These are phyloP conservation scores for Gymnodraco acuticeps DNA, from an alignment of 2,797 vertebrate species.

Conservation along the genomic window DNA sequence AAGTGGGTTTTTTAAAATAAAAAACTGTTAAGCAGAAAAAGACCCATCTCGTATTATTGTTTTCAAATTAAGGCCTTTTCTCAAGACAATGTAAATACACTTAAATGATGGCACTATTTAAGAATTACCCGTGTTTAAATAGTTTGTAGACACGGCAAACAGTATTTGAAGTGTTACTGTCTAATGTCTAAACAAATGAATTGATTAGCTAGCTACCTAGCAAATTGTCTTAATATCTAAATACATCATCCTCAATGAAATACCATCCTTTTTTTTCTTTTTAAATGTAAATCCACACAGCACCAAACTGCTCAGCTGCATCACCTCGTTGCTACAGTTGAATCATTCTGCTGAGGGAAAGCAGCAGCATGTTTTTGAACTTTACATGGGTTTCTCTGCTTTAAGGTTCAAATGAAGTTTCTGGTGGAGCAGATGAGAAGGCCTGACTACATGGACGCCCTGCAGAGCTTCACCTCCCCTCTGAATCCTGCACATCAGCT, in stretches of 20 bases:
- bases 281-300: neutral
- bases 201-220: neutral
- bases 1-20: too few species aligned
- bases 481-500: constrained; percentile 98
- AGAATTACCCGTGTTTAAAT: neutral
- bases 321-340: constrained; percentile 2
- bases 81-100: neutral
- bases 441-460: constrained; percentile 98
- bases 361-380: constrained; percentile 8
- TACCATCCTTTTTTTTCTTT: too few species aligned
- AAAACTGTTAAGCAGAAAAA: neutral
- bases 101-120: neutral
- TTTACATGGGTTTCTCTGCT: constrained; percentile 6
- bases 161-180: neutral
- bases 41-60: neutral
- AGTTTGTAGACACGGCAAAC: neutral
- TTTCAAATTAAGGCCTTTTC: neutral
- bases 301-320: constrained; percentile 1
- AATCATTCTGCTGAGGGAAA: constrained; percentile 11
- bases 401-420: constrained; percentile 99
- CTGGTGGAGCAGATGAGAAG: constrained; percentile 98
- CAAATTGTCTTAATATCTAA: neutral
- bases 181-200: neutral
- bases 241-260: too few species aligned
- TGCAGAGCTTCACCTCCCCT: constrained; percentile 97